These are phyloP conservation scores for Philonicus albiceps DNA, from an alignment of 2,888 invertebrate species.

Conservation along the genomic window DNA sequence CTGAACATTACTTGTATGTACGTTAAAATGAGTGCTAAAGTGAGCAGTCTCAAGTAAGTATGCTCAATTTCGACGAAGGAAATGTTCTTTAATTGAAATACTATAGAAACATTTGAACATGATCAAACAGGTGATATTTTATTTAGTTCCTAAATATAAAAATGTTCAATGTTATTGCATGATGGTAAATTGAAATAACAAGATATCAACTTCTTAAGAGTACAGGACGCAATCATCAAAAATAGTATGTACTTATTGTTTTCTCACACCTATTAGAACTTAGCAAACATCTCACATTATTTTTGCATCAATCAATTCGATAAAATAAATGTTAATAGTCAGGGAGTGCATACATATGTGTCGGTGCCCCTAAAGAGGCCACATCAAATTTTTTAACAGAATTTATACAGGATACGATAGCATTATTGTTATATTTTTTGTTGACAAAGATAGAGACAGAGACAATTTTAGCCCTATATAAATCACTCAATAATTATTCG, in stretches of 20 bases:
- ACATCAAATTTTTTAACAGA: too few relatives aligned
- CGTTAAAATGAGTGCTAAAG: neutral
- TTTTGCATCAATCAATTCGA: too few relatives aligned
- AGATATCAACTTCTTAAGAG: neutral
- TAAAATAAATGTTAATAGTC: too few relatives aligned
- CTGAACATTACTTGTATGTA: neutral
- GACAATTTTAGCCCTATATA: too few relatives aligned
- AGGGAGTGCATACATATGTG: too few relatives aligned
- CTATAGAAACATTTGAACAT: neutral
- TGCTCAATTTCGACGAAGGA: neutral
- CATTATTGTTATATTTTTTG: too few relatives aligned
- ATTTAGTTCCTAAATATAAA: neutral
- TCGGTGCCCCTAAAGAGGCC: neutral
- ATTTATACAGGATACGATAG: too few relatives aligned
- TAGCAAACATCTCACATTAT: neutral
- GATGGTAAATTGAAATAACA: neutral
- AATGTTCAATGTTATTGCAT: neutral
- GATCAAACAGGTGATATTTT: neutral
- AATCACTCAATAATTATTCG: too few relatives aligned
- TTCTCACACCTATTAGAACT: neutral
- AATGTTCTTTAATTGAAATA: neutral
- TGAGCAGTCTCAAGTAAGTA: neutral
- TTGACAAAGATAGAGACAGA: too few relatives aligned
- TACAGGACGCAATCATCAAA: neutral
- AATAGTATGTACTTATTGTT: neutral